These are phyloP conservation scores for Oreochromis aureus DNA, from an alignment of 2,113 vertebrate species.

Conservation along the genomic window DNA sequence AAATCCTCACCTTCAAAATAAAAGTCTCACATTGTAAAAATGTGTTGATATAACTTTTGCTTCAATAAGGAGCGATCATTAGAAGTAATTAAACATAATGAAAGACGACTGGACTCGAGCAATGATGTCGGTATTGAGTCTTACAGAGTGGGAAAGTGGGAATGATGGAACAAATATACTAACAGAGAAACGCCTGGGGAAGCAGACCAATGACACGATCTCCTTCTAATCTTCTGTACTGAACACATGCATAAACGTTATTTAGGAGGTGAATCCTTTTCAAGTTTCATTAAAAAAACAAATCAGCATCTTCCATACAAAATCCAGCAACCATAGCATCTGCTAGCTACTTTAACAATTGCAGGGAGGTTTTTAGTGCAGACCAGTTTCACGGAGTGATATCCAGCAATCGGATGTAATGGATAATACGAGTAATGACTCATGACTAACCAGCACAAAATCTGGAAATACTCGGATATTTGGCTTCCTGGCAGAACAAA, in stretches of 20 bases:
- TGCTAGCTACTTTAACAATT: not conserved
- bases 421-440: fast-evolving
- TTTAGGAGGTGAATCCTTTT: not conserved
- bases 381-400: fast-evolving
- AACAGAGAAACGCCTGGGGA: not conserved
- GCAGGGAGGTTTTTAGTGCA: not conserved
- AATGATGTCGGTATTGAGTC: fast-evolving
- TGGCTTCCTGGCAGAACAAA: not conserved
- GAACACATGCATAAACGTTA: not conserved
- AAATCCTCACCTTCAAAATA: not conserved
- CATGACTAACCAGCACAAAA: not conserved
- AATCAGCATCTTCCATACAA: not conserved
- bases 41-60: not conserved
- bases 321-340: not conserved
- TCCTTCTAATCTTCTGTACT: not conserved
- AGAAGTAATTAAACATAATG: not conserved
- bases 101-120: not conserved
- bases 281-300: not conserved
- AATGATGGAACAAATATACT: not conserved
- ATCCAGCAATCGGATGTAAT: fast-evolving
- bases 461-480: not conserved
- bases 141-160: not conserved
- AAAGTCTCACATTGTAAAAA: not conserved
- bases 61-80: not conserved
- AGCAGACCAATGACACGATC: not conserved